Evolutionary conservation across 1,140 invertebrate genomes (phyloP), one percentile per base, ranked within the genome.

Genomic region (Chymomyza costata): DNA sequence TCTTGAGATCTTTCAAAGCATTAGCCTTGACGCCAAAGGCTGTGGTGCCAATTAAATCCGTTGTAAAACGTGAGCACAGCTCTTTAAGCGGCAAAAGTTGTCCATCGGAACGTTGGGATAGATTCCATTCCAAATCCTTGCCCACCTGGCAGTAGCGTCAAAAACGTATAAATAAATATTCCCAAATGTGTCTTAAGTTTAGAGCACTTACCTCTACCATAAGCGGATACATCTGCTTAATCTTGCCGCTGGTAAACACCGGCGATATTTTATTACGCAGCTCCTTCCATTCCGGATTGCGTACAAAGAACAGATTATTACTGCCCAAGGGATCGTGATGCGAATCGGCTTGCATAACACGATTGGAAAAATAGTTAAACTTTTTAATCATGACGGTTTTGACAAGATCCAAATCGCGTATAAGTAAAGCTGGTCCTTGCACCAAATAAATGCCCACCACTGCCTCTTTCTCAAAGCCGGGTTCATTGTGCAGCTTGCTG

Each of bases 11-110:
- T 6, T 68, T 83, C n/a, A 90, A 55, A 0, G 87, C 86, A 43
- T 90, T 88, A 13, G 88, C 87, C 47, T 89, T 85, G 51, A 90
- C 70, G n/a, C 89, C 90, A 62, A 89, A 90, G 3, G 88, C 89
- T 51, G 86, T 87, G 2, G 86, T 89, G 6, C 87, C 88, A 38
- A 91, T 90, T 1, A 89, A 86, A 67, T 90, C 89, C 13, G 89
- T 89, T 10, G 87, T 88, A 40, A 87, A 90, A 37, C 87, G 84
- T 0, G 85, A 83, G 21, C 82, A 85, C 0, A 87, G 13, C 5
- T 87, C 86, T 37, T 86, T 88, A 0, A 87, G 30, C 0, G 44
- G 39, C 0, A 76, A n/a, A 0, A 53, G 7, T 0, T 60, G 52
- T 2, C 37, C 30, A 2, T 16, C 34, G 3, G 60, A 32, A 2